phyloP scores from a whole-genome alignment of 2,797 vertebrate species.

The Phoeniculus purpureus region DNA sequence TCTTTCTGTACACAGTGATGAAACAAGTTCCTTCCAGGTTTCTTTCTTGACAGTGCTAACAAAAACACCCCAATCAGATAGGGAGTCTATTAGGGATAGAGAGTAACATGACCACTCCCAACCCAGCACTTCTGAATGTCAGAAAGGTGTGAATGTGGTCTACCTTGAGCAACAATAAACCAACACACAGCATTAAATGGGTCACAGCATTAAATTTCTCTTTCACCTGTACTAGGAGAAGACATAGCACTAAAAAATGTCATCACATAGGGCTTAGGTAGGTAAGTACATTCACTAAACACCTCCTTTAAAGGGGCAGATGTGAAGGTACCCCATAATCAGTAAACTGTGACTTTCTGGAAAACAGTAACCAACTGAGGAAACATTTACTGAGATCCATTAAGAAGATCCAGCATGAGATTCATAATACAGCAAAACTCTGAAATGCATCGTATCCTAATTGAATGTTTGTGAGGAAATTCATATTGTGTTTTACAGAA shows the following conservation, averaged over 20 bases:
- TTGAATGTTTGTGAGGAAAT: background rate
- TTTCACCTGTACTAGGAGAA: background rate
- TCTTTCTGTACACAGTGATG: background rate
- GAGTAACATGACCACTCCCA: background rate
- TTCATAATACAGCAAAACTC: background rate
- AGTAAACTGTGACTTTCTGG: background rate
- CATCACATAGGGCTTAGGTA: background rate
- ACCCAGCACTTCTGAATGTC: background rate
- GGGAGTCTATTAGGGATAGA: background rate
- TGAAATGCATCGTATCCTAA: background rate
- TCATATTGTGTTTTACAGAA: slow-evolving; percentile 15
- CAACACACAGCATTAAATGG: too few relatives aligned
- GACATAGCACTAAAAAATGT: background rate
- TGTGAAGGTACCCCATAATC: background rate
- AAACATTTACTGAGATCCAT: background rate
- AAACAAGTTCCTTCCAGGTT: background rate
- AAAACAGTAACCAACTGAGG: background rate
- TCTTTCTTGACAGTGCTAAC: background rate
- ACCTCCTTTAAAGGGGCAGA: background rate
- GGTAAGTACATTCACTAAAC: background rate
- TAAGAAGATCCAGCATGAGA: background rate
- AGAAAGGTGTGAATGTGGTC: background rate
- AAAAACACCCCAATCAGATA: fast-evolving
- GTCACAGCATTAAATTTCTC: too few relatives aligned
- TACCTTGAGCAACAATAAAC: background rate